Conservation (phyloP, 2,113 vertebrate genomes). For the Oreocharis arfaki region DNA sequence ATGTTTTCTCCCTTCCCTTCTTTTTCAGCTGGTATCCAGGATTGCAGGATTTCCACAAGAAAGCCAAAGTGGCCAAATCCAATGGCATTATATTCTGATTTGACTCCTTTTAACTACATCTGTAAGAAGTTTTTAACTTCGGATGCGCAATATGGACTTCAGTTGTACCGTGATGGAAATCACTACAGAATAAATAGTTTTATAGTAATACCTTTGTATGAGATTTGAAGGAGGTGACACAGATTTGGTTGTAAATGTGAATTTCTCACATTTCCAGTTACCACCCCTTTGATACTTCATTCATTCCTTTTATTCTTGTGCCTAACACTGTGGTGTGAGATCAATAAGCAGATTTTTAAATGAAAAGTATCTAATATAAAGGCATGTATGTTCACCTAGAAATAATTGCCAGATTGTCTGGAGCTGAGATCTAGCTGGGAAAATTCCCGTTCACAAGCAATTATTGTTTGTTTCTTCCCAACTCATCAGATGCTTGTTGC, state of each 20-base stretch:
- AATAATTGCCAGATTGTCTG: background rate
- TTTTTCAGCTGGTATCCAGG: background rate
- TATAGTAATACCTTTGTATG: background rate
- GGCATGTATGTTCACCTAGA: background rate
- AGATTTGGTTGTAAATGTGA: background rate
- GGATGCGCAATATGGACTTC: background rate
- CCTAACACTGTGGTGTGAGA: background rate
- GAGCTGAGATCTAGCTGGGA: background rate
- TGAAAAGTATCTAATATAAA: background rate
- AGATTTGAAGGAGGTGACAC: background rate
- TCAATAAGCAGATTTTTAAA: background rate
- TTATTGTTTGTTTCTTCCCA: background rate
- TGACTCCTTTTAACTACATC: background rate
- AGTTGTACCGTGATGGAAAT: background rate
- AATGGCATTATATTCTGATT: background rate
- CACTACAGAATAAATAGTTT: background rate
- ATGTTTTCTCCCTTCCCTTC: background rate
- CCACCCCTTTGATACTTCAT: background rate
- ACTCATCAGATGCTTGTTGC: background rate
- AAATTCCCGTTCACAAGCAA: background rate
- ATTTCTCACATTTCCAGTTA: background rate
- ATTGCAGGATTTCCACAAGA: background rate
- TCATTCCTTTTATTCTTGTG: background rate
- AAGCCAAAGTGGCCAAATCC: background rate
- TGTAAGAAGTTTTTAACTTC: background rate